These are phyloP conservation scores for Leptestheria dahalacensis DNA, from an alignment of 1,140 invertebrate genomes.

Conservation along the genomic window DNA sequence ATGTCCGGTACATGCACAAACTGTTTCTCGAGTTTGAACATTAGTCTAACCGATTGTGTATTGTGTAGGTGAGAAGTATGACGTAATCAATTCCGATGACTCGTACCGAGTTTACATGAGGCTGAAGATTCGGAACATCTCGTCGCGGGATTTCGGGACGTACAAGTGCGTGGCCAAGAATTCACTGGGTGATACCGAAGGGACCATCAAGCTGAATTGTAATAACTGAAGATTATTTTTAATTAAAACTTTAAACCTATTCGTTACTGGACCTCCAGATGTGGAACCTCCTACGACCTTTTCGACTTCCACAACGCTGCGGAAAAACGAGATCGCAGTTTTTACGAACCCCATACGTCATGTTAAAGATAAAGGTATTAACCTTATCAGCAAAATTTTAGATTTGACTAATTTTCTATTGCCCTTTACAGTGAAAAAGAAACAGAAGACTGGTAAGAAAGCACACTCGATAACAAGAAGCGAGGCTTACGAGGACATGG, in stretches of 20 bases:
- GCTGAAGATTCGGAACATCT: slow-evolving; percentile 57
- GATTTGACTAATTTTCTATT: not conserved
- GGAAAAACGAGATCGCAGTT: not conserved
- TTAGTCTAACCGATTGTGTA: not conserved
- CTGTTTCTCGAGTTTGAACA: not conserved
- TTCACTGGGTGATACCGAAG: slow-evolving; percentile 77
- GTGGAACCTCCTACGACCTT: not conserved
- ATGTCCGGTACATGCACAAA: slow-evolving; percentile 15
- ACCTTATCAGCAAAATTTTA: too few species aligned
- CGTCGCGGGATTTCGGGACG: slow-evolving; percentile 54
- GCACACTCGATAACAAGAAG: not conserved
- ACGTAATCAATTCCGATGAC: slow-evolving; percentile 53
- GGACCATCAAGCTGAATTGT: slow-evolving; percentile 82
- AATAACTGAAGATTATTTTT: slow-evolving; percentile 23
- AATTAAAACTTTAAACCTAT: too few species aligned
- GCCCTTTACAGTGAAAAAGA: not conserved
- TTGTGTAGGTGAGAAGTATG: slow-evolving; percentile 63
- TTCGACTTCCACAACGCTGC: not conserved
- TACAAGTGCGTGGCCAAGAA: slow-evolving; percentile 89
- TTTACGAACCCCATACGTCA: not conserved
- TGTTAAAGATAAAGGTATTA: not conserved
- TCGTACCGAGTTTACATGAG: slow-evolving; percentile 75
- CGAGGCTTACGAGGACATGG: not conserved
- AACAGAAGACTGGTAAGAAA: not conserved
- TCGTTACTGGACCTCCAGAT: not conserved